These are phyloP conservation scores for Homarus gammarus DNA, from an alignment of 2,888 invertebrate genomes.

Conservation along the genomic window DNA sequence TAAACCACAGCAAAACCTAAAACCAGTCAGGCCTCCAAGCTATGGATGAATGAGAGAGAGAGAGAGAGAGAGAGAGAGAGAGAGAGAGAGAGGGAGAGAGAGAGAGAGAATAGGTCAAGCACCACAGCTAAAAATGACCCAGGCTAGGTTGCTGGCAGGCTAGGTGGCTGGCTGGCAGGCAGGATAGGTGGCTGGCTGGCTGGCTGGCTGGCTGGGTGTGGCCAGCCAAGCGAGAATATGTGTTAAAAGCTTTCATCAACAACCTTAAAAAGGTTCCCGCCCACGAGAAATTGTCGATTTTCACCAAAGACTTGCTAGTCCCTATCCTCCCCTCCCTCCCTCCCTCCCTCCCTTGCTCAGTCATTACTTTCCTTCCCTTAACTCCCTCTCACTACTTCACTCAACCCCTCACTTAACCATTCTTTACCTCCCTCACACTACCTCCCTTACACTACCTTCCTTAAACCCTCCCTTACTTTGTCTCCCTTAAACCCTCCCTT, in stretches of 20 bases:
- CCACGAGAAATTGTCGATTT: neutral
- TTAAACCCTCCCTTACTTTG: too few relatives aligned
- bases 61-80: too few relatives aligned
- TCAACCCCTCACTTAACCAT: neutral
- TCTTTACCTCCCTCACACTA: neutral
- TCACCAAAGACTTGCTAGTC: neutral
- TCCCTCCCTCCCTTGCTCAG: neutral
- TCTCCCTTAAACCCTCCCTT: too few relatives aligned
- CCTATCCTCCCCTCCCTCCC: neutral
- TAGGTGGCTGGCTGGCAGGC: too few relatives aligned
- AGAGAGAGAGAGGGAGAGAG: too few relatives aligned
- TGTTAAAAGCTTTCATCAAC: constrained; percentile 8
- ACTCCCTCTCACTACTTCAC: neutral
- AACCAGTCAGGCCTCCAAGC: neutral
- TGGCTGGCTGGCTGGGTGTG: neutral
- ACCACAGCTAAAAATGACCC: too few relatives aligned
- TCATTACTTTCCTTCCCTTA: too few relatives aligned
- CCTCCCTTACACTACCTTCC: too few relatives aligned
- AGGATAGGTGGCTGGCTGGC: neutral
- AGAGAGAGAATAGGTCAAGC: too few relatives aligned
- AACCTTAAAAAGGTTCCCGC: neutral
- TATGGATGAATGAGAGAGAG: too few relatives aligned
- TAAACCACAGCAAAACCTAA: too few relatives aligned
- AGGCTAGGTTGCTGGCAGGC: too few relatives aligned
- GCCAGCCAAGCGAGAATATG: neutral